Evolutionary conservation across 2,113 vertebrate species (phyloP).

Genomic region (Bubo scandiacus): DNA sequence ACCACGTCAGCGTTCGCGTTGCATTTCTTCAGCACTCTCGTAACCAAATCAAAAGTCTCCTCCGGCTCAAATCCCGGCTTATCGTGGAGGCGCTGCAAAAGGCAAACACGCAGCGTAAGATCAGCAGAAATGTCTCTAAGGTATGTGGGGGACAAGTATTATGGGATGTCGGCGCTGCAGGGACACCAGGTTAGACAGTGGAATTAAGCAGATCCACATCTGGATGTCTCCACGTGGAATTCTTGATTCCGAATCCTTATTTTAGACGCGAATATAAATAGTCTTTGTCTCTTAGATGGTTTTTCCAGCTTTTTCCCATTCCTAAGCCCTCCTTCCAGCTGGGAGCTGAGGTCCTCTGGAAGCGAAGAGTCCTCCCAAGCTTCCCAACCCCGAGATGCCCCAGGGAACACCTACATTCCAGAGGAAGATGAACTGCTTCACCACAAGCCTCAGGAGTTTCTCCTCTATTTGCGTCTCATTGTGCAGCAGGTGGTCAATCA

Average conservation of each 20-base stretch:
- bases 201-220: neutral
- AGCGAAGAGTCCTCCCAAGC: neutral
- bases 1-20: neutral
- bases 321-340: neutral
- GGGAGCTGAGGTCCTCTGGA: neutral
- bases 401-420: neutral
- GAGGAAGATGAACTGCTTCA: conserved; percentile 14
- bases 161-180: neutral
- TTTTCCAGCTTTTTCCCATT: neutral
- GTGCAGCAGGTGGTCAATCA: conserved; percentile 51
- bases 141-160: neutral
- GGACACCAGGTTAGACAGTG: too few species aligned
- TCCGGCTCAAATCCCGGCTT: neutral
- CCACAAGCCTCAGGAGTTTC: conserved; percentile 24
- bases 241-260: neutral
- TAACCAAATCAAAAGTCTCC: conserved; percentile 8
- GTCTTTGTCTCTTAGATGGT: neutral
- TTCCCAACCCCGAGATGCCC: neutral
- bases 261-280: neutral
- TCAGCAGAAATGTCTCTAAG: neutral
- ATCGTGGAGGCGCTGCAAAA: neutral
- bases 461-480: neutral
- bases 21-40: conserved; percentile 13
- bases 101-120: fast-evolving
- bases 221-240: neutral